Base-by-base conservation (phyloP, 53 echinoderm and acorn worm genomes). In the Echinarachnius parma region DNA sequence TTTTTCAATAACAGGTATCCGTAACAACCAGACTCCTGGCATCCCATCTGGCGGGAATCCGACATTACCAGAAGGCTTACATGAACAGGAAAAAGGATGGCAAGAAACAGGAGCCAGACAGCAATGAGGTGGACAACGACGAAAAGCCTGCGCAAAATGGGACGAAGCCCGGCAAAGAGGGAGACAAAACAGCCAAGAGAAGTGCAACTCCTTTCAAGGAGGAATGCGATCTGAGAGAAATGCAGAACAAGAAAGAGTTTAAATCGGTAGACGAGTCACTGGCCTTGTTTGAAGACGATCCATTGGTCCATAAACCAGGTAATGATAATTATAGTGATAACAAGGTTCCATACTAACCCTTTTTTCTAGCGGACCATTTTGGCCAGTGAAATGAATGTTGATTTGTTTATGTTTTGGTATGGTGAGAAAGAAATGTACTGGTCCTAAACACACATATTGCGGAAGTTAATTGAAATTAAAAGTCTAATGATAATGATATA, bases 291-390 rank as follows among this genome's bases (percentile, higher is more conserved):
- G 81, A 89, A 63, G 77, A 90, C 62, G 94, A 94, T 67, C 94
- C 94, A 5, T 54, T 94, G 33, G 46, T 84, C 60, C 62, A 90
- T 53, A 90, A 87, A 87, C 94, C 90, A 75, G 94, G 90, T 87
- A 72, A 78, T 75, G 4, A 3, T 29, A n/a, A n/a, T n/a, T n/a
- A n/a, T n/a, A n/a, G n/a, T n/a, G n/a, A n/a, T n/a, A n/a, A n/a
- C n/a, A n/a, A n/a, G n/a, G n/a, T n/a, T n/a, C n/a, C n/a, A n/a
- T n/a, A n/a, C n/a, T n/a, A n/a, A n/a, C n/a, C n/a, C n/a, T n/a
- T n/a, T n/a, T n/a, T n/a, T n/a, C n/a, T n/a, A n/a, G n/a, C n/a
- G n/a, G n/a, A n/a, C n/a, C n/a, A n/a, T n/a, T n/a, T n/a, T n/a
- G n/a, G n/a, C n/a, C n/a, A n/a, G n/a, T n/a, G n/a, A n/a, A n/a